Base-by-base conservation (phyloP, 2,888 invertebrate species). In the Tipula confusa region DNA sequence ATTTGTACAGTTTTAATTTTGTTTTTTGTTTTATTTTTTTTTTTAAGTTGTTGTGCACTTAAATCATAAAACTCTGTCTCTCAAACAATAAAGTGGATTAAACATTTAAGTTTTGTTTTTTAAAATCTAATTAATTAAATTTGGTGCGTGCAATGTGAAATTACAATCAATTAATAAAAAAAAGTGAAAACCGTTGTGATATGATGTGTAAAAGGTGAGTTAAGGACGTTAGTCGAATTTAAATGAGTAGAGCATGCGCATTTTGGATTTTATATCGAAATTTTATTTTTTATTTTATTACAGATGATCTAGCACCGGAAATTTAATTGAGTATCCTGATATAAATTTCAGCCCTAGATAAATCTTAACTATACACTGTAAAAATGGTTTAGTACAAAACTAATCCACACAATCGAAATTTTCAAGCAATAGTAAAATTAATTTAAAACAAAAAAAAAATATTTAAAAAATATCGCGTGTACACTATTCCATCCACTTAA, bases 1-100 rank as follows among this genome's bases (percentile, higher is more conserved):
- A 9, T 64, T 64, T 64, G 43, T 43, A 24, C 24, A 24, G 24
- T 64, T 24, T n/a, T 64, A 64, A 24, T 64, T 64, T 64, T 24
- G 7, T 15, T 29, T 29, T 15, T 2, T 29, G 1, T 80, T 80
- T 80, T 80, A 15, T 29, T 15, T 80, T 80, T n/a, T n/a, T n/a
- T n/a, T n/a, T n/a, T n/a, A n/a, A n/a, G n/a, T n/a, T n/a, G n/a
- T 24, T 80, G 80, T 80, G 80, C 29, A 29, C 29, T 29, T 7
- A 79, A 64, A 6, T 64, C 15, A 29, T n/a, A 79, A 80, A 80
- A 29, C 80, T 80, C 80, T 80, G 80, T 80, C 80, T 80, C 80
- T 80, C 31, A 15, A 64, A 64, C 64, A 64, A 64, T 64, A 64
- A 64, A 64, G 64, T 64, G 64, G 64, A 64, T 24, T 64, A 3